phyloP scores from a whole-genome alignment of 2,888 invertebrate species.

The Coelinius sp. region DNA sequence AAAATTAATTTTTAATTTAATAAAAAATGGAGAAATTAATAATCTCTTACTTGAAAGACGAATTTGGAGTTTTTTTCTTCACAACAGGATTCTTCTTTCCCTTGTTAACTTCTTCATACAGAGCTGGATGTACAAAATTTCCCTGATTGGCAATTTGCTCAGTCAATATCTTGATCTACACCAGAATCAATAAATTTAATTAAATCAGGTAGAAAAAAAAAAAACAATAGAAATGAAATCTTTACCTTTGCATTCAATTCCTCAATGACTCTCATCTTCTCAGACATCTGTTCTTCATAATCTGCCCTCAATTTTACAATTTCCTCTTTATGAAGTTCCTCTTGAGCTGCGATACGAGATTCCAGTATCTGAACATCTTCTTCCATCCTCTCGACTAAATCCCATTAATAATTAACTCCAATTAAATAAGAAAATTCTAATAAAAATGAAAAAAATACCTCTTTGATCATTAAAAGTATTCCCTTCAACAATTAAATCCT shows the following conservation, averaged over 20 bases:
- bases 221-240: not conserved
- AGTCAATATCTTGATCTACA: not conserved
- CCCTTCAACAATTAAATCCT: conserved; percentile 2
- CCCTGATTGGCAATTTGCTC: not conserved
- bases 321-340: conserved; percentile 41
- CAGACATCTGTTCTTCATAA: conserved; percentile 41
- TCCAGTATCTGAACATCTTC: conserved; percentile 44
- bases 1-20: too few species aligned
- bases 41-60: conserved; percentile 32
- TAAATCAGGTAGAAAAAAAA: not conserved
- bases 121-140: conserved; percentile 36
- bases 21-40: too few species aligned
- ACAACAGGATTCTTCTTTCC: not conserved
- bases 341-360: conserved; percentile 37
- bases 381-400: conserved; percentile 45
- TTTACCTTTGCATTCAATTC: conserved; percentile 2
- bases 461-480: conserved; percentile 22
- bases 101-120: conserved; percentile 9
- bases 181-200: not conserved
- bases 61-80: conserved; percentile 27
- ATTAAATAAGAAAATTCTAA: not conserved
- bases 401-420: not conserved
- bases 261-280: conserved; percentile 40
- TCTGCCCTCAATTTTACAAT: conserved; percentile 39
- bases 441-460: conserved; percentile 32